phyloP scores from a whole-genome alignment of 2,113 vertebrate species.

The Tringa solitaria region DNA sequence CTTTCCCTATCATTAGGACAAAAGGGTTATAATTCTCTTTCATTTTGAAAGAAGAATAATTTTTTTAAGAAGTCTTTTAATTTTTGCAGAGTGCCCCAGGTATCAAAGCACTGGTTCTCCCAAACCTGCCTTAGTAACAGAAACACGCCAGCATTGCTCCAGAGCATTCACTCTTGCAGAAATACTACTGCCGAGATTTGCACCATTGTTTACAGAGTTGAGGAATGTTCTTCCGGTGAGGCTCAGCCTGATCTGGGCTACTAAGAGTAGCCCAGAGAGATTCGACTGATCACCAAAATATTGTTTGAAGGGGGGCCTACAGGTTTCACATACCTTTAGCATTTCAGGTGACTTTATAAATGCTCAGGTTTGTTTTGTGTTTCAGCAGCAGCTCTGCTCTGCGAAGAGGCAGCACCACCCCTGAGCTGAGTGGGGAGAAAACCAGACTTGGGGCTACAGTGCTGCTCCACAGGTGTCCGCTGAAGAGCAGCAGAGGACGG shows the following conservation, averaged over 20 bases:
- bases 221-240: not conserved
- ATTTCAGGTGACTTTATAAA: not conserved
- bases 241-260: not conserved
- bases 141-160: not conserved
- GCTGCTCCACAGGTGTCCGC: not conserved
- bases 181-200: not conserved
- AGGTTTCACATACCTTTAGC: not conserved
- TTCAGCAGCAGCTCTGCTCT: not conserved
- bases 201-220: not conserved
- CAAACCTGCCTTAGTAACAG: conserved; percentile 10
- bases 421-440: not conserved
- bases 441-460: not conserved
- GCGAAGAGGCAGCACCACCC: not conserved
- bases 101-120: conserved; percentile 3
- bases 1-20: conserved; percentile 56
- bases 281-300: not conserved
- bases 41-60: conserved; percentile 17
- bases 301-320: not conserved
- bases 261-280: not conserved
- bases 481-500: not conserved
- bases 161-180: not conserved
- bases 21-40: conserved; percentile 64
- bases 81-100: conserved; percentile 47
- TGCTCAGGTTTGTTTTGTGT: not conserved
- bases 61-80: conserved; percentile 52